These are phyloP conservation scores for Trachemys scripta DNA, from an alignment of 2,113 vertebrate genomes.

Conservation along the genomic window DNA sequence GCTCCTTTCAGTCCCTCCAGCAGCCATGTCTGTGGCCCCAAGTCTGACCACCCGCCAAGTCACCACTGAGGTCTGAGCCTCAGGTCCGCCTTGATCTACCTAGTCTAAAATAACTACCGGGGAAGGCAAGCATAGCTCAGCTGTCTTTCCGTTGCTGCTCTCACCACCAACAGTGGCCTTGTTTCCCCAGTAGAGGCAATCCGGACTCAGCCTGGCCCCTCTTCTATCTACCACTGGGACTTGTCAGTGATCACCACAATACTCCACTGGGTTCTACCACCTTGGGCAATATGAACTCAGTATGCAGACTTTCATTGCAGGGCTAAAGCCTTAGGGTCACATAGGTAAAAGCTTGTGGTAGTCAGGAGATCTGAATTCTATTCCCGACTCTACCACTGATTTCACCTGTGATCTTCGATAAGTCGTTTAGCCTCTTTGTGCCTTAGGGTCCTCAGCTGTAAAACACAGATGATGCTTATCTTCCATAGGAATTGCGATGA, in stretches of 20 bases:
- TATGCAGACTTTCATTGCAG: not conserved
- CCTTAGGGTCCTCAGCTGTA: not conserved
- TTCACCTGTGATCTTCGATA: not conserved
- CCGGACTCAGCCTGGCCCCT: too few species aligned
- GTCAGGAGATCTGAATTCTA: not conserved
- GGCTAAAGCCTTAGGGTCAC: fast-evolving
- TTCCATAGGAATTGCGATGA: not conserved
- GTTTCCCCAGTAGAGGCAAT: too few species aligned
- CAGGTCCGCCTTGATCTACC: too few species aligned
- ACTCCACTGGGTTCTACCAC: not conserved
- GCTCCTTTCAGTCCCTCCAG: too few species aligned
- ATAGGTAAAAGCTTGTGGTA: not conserved
- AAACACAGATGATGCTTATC: not conserved
- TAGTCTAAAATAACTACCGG: too few species aligned
- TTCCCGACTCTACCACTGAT: not conserved
- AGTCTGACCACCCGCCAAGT: too few species aligned
- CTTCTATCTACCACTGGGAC: too few species aligned
- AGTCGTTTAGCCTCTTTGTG: not conserved
- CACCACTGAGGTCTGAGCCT: too few species aligned
- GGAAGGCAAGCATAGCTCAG: too few species aligned
- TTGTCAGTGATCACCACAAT: not conserved
- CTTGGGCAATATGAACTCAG: not conserved
- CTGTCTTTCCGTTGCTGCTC: too few species aligned
- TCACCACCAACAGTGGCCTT: too few species aligned
- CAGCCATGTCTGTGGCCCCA: too few species aligned